Percentiles rank a stretch among this genome's conserved stretches.
Evolutionary conservation across 2,113 vertebrate species (phyloP).

Genomic region (Actinemys pallida): DNA sequence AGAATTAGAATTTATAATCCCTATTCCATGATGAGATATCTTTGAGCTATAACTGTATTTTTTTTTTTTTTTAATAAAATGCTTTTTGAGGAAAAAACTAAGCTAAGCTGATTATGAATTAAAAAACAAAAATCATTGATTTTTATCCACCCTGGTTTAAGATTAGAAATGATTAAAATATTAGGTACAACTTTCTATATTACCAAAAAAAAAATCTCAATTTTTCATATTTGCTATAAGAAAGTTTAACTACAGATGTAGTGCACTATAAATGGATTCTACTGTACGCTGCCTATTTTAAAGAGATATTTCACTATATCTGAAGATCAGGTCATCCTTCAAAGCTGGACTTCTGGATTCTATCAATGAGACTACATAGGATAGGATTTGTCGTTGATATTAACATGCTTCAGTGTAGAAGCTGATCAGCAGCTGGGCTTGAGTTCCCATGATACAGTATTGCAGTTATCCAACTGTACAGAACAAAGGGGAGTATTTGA

Average conservation of each 20-base stretch:
- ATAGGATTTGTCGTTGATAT: not conserved
- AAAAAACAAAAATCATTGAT: too few species aligned
- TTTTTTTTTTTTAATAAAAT: too few species aligned
- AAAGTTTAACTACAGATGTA: not conserved
- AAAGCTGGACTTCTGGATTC: not conserved
- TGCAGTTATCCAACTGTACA: not conserved
- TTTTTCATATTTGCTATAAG: not conserved
- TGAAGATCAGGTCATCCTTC: not conserved
- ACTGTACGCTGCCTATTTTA: not conserved
- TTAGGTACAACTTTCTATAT: not conserved
- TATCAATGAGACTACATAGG: not conserved
- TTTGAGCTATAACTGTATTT: too few species aligned
- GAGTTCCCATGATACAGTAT: not conserved
- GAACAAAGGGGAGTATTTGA: not conserved
- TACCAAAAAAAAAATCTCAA: not conserved
- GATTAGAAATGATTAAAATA: not conserved
- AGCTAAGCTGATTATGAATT: too few species aligned
- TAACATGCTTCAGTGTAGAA: not conserved
- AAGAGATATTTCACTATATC: not conserved
- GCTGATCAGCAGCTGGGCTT: not conserved
- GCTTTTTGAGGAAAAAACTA: too few species aligned
- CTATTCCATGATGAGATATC: too few species aligned
- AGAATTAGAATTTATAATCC: too few species aligned
- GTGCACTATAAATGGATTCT: not conserved
- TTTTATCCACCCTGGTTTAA: not conserved